These are phyloP conservation scores for Pogonomyrmex barbatus DNA, from an alignment of 1,140 invertebrate genomes.

Conservation along the genomic window DNA sequence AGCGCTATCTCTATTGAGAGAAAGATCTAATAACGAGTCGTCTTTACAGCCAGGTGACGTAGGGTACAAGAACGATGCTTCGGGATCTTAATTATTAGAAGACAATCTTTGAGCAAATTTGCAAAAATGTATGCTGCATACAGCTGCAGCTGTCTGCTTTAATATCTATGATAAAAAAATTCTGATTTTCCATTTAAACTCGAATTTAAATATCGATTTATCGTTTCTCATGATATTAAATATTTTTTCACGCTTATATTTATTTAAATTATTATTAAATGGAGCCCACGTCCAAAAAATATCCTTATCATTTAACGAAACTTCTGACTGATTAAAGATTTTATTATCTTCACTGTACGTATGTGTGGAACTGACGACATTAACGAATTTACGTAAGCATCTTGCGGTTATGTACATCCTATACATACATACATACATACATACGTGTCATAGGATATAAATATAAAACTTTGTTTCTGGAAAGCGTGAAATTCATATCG, in stretches of 20 bases:
- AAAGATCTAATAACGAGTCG: slow-evolving; percentile 36
- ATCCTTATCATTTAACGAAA: background rate
- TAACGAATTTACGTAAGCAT: slow-evolving; percentile 27
- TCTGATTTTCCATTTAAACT: background rate
- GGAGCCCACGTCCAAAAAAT: background rate
- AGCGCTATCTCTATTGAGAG: background rate
- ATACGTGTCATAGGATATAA: background rate
- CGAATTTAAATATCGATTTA: background rate
- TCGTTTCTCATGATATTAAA: background rate
- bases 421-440: no score
- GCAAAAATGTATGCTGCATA: background rate
- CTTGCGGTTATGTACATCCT: slow-evolving; percentile 21
- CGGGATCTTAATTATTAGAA: slow-evolving; percentile 43
- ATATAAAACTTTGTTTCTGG: background rate
- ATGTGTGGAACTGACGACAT: background rate
- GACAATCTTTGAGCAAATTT: slow-evolving; percentile 5
- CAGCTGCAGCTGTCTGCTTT: background rate
- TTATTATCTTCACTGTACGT: background rate
- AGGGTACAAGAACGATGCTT: slow-evolving; percentile 1
- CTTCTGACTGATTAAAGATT: slow-evolving; percentile 23
- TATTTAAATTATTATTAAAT: background rate
- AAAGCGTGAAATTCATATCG: background rate
- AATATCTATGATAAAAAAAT: background rate
- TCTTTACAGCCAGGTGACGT: slow-evolving; percentile 17
- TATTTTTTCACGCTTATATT: background rate